Conservation (phyloP, 2,797 vertebrate species). For the Glyptemys insculpta region DNA sequence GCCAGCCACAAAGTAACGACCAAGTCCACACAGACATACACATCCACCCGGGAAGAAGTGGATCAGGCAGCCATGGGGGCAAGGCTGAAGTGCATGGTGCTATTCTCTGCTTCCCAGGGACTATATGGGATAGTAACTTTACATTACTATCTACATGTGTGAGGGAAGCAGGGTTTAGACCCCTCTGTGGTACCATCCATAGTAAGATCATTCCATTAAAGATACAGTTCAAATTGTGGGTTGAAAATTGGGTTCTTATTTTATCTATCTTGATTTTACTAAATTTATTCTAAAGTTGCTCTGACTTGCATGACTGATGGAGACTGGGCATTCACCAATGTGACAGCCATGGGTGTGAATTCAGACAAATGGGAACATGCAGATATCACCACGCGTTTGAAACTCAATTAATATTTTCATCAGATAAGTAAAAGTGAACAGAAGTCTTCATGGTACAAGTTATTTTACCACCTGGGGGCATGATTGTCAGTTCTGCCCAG, state of each 20-base stretch:
- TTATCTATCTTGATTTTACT: background rate
- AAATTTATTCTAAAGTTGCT: background rate
- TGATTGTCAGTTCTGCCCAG: background rate
- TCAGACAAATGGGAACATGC: background rate
- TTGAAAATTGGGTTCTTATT: background rate
- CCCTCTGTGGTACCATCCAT: too few species aligned
- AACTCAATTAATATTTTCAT: background rate
- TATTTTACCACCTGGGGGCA: background rate
- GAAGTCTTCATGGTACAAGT: background rate
- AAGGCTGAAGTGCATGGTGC: too few species aligned
- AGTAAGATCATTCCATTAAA: background rate
- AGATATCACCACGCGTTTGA: background rate
- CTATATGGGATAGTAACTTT: too few species aligned
- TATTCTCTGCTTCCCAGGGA: too few species aligned
- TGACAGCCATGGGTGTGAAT: background rate
- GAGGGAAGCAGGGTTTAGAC: too few species aligned
- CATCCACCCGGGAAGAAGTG: background rate
- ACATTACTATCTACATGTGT: too few species aligned
- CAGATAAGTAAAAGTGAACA: background rate
- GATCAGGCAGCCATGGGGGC: background rate
- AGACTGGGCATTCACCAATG: background rate
- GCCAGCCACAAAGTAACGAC: too few species aligned
- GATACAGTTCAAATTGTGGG: background rate
- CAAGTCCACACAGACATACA: too few species aligned
- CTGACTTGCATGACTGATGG: background rate